These are phyloP conservation scores for Notolepis coatsorum DNA, from an alignment of 2,797 vertebrate species.

Conservation along the genomic window DNA sequence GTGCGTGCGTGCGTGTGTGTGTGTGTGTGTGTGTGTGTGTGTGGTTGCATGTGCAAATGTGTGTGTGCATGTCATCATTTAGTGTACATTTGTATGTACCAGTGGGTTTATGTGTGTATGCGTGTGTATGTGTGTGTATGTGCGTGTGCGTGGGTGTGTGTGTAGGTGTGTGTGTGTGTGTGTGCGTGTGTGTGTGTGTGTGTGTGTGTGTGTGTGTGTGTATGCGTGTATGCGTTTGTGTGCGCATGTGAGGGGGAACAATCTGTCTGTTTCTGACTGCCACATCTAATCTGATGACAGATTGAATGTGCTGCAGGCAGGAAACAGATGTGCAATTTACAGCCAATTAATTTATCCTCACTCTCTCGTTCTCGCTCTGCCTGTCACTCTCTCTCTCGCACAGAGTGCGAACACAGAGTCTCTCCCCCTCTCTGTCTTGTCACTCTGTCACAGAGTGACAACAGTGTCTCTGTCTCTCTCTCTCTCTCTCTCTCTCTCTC, in stretches of 20 bases:
- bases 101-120: no score
- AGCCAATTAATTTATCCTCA: constrained; percentile 75
- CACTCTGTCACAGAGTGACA: no score
- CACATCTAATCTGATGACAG: constrained; percentile 61
- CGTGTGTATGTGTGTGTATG: no score
- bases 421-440: neutral
- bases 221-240: neutral
- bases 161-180: neutral
- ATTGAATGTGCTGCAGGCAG: constrained; percentile 74
- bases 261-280: constrained; percentile 29
- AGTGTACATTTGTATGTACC: no score
- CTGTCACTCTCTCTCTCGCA: neutral
- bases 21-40: no score
- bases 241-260: constrained; percentile 1
- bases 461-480: no score
- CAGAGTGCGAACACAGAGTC: no score
- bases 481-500: neutral
- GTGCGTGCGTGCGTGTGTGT: no score
- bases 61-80: no score
- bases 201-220: constrained; percentile 13
- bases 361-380: neutral
- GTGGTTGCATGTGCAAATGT: no score
- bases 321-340: constrained; percentile 84
- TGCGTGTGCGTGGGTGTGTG: no score
- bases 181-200: constrained; percentile 12